A percentile compares a stretch with the other conserved stretches of the same genome.
Evolutionary conservation across 2,888 invertebrate genomes (phyloP).

Genomic region (Ochropleura leucogaster): DNA sequence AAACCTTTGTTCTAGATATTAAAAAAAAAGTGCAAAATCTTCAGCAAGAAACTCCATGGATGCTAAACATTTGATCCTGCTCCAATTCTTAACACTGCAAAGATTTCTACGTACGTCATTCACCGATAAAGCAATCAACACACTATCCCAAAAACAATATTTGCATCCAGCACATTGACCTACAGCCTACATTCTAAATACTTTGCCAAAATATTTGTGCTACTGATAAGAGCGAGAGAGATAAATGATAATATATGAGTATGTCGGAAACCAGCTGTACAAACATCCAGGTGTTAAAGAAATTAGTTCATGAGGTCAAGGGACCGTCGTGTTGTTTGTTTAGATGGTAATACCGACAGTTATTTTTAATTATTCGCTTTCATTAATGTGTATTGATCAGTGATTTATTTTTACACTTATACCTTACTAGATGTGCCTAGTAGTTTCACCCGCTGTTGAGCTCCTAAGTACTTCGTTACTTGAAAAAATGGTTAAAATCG

Average conservation of each 20-base stretch:
- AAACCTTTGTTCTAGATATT: too few relatives aligned
- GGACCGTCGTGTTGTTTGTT: constrained; percentile 22
- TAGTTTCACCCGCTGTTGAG: too few relatives aligned
- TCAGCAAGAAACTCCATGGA: not conserved
- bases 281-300: constrained; percentile 42
- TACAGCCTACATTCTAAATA: constrained; percentile 40
- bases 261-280: constrained; percentile 40
- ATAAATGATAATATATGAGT: constrained; percentile 13
- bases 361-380: not conserved
- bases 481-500: too few relatives aligned
- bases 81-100: not conserved
- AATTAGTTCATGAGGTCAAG: constrained; percentile 56
- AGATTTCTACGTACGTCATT: not conserved
- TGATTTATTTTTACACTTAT: not conserved
- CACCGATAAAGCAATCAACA: not conserved
- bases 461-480: too few relatives aligned
- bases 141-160: constrained; percentile 35
- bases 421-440: too few relatives aligned
- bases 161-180: constrained; percentile 36
- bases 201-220: constrained; percentile 45
- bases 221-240: constrained; percentile 38
- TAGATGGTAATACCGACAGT: constrained; percentile 18
- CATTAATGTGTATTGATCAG: not conserved
- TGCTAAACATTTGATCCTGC: not conserved
- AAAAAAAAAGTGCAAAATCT: not conserved